Evolutionary conservation across 1,140 invertebrate species (phyloP).

Genomic region (Polypedilum vanderplanki): DNA sequence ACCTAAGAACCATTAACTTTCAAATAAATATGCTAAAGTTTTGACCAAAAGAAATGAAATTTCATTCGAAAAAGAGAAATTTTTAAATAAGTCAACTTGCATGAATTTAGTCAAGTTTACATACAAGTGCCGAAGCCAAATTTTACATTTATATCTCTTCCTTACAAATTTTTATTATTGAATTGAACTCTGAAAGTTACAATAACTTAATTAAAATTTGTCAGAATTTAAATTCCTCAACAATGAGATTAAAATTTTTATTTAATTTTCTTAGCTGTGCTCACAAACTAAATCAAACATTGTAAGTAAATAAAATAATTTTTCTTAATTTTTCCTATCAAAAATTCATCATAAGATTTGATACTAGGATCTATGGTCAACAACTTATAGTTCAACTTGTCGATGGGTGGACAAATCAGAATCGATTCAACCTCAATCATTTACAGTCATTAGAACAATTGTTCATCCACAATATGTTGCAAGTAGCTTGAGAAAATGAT

Average conservation of each 20-base stretch:
- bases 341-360: background rate
- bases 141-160: too few species aligned
- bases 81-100: too few species aligned
- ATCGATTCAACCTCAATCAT: conserved; percentile 54
- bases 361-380: conserved; percentile 31
- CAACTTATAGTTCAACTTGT: conserved; percentile 53
- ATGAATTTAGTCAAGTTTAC: too few species aligned
- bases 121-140: too few species aligned
- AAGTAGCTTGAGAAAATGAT: conserved; percentile 58
- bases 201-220: too few species aligned
- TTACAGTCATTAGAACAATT: conserved; percentile 48
- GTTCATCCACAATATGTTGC: conserved; percentile 59
- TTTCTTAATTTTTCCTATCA: background rate
- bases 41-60: too few species aligned
- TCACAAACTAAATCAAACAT: conserved; percentile 54
- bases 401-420: conserved; percentile 62
- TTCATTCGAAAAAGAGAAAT: too few species aligned
- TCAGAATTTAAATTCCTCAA: too few species aligned
- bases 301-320: conserved; percentile 45
- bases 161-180: too few species aligned
- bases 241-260: background rate
- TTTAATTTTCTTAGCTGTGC: conserved; percentile 46
- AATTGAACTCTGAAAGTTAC: too few species aligned
- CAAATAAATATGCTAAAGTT: too few species aligned
- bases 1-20: too few species aligned